These are phyloP conservation scores for Polydrusus pterygomalis DNA, from an alignment of 2,888 invertebrate species.

Conservation along the genomic window DNA sequence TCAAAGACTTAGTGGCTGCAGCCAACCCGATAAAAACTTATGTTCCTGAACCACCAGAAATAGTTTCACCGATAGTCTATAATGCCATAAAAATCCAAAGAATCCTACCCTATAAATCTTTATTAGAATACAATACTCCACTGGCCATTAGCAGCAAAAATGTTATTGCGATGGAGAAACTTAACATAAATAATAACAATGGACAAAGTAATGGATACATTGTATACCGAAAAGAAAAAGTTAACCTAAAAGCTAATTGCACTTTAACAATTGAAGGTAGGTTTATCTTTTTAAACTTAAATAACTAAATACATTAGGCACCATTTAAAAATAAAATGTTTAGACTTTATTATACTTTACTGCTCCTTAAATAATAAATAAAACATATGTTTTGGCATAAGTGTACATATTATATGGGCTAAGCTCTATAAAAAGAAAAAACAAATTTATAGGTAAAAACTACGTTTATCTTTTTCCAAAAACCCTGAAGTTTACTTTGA, in stretches of 20 bases:
- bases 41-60: conserved; percentile 81
- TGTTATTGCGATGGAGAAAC: conserved; percentile 66
- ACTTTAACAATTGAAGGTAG: conserved; percentile 67
- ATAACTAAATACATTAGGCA: too few species aligned
- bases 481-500: too few species aligned
- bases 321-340: too few species aligned
- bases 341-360: too few species aligned
- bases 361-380: too few species aligned
- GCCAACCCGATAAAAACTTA: conserved; percentile 67
- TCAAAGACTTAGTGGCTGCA: conserved; percentile 75
- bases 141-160: conserved; percentile 50
- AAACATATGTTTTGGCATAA: too few species aligned
- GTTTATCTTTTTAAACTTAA: neutral
- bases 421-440: too few species aligned
- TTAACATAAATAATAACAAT: conserved; percentile 72
- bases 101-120: conserved; percentile 50
- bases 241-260: conserved; percentile 62
- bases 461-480: too few species aligned
- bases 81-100: conserved; percentile 58
- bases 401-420: too few species aligned
- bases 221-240: conserved; percentile 71
- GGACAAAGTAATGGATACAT: conserved; percentile 75
- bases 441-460: too few species aligned
- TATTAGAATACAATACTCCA: conserved; percentile 54
- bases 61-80: conserved; percentile 85